Evolutionary conservation across 2,113 vertebrate genomes (phyloP).

Genomic region (Bombycilla garrulus): DNA sequence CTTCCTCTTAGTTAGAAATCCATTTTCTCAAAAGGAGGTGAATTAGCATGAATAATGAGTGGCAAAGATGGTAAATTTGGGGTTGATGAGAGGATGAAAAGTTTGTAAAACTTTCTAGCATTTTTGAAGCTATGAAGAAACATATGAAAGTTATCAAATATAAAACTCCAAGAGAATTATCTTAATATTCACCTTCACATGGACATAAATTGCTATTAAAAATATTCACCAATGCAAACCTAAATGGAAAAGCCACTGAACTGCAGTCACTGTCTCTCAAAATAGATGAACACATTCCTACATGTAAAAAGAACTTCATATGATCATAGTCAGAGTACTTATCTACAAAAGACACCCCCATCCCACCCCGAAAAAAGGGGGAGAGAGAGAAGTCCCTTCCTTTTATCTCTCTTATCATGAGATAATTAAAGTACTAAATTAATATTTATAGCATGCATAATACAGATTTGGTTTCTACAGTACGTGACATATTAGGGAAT

Average conservation of each 20-base stretch:
- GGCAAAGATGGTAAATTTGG: neutral
- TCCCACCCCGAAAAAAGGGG: accelerated
- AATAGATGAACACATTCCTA: neutral
- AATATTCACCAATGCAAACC: neutral
- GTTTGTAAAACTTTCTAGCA: neutral
- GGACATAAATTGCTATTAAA: neutral
- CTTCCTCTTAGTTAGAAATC: neutral
- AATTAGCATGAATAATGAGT: neutral
- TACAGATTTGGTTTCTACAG: neutral
- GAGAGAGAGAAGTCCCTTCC: neutral
- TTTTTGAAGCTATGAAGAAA: neutral
- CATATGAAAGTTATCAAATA: neutral
- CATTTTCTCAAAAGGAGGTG: neutral
- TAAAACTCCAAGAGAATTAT: neutral
- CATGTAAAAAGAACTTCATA: neutral
- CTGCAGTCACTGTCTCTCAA: neutral
- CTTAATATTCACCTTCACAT: neutral
- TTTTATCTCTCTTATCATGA: neutral
- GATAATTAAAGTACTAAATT: neutral
- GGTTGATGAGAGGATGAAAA: accelerated
- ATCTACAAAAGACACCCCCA: neutral
- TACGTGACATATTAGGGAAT: neutral
- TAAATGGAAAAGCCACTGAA: neutral
- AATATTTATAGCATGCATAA: neutral
- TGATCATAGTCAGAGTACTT: neutral